A percentile compares a stretch with the other conserved stretches of the same genome.
Evolutionary conservation across 2,113 vertebrate genomes (phyloP).

Genomic region (Sisor rabdophorus): DNA sequence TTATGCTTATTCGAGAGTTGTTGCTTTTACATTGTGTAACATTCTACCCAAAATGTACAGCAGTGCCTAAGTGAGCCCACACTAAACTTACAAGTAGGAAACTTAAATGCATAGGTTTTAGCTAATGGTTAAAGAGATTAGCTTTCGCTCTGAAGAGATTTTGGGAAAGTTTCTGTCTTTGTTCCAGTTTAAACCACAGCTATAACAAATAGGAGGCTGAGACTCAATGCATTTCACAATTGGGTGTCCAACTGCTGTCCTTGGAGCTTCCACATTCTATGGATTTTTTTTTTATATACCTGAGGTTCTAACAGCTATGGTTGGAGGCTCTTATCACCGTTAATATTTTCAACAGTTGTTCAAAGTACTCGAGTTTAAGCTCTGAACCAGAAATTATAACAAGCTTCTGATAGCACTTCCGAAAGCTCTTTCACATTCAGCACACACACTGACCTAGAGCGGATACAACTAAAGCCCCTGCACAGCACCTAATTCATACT

Average conservation of each 20-base stretch:
- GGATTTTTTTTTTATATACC: slow-evolving; percentile 60
- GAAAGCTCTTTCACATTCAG: slow-evolving; percentile 25
- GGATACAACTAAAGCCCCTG: slow-evolving; percentile 1
- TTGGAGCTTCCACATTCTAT: slow-evolving; percentile 55
- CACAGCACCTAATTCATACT: slow-evolving; percentile 19
- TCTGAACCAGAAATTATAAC: slow-evolving; percentile 40
- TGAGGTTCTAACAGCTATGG: slow-evolving; percentile 37
- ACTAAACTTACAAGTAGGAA: slow-evolving; percentile 56
- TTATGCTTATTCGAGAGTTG: neutral
- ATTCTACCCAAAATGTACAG: slow-evolving; percentile 46
- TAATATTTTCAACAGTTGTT: slow-evolving; percentile 43
- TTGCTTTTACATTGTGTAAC: slow-evolving; percentile 46
- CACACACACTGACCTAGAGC: slow-evolving; percentile 7
- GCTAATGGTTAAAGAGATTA: slow-evolving; percentile 53
- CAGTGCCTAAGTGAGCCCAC: slow-evolving; percentile 52
- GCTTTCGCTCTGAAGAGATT: slow-evolving; percentile 56
- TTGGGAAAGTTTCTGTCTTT: slow-evolving; percentile 56
- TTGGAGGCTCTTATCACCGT: slow-evolving; percentile 33
- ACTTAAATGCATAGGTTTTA: slow-evolving; percentile 46
- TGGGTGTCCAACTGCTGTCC: slow-evolving; percentile 60
- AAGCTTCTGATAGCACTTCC: slow-evolving; percentile 24
- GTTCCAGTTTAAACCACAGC: slow-evolving; percentile 68
- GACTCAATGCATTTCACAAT: slow-evolving; percentile 63
- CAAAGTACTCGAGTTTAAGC: slow-evolving; percentile 38
- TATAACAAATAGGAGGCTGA: slow-evolving; percentile 67